Evolutionary conservation across 1,140 invertebrate genomes (phyloP).

Genomic region (Cotesia vestalis): DNA sequence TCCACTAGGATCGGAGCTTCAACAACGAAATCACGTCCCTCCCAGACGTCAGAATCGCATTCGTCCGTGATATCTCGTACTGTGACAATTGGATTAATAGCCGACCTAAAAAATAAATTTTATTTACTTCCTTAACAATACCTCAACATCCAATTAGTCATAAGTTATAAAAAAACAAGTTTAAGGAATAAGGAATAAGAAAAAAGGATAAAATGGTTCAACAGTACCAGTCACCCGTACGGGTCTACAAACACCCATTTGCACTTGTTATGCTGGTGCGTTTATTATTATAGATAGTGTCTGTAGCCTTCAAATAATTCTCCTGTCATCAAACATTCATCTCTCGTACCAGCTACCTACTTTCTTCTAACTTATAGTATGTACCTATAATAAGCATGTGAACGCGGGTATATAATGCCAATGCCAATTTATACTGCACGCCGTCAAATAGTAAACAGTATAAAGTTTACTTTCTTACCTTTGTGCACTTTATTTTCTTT

Average conservation of each 20-base stretch:
- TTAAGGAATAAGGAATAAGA: not conserved
- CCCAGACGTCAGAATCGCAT: no score
- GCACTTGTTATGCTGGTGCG: constrained; percentile 96
- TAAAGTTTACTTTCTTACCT: not conserved
- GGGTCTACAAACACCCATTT: constrained; percentile 97
- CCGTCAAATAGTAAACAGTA: not conserved
- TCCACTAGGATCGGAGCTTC: no score
- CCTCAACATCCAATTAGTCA: no score
- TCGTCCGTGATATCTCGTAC: no score
- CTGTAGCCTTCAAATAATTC: constrained; percentile 38
- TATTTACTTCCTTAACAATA: no score
- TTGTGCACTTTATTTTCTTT: not conserved
- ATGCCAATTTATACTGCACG: not conserved
- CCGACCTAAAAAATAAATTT: no score
- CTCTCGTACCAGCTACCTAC: constrained; percentile 11
- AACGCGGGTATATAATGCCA: constrained; percentile 8
- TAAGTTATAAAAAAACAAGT: not conserved
- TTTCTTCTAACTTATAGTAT: constrained; percentile 9
- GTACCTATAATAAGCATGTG: constrained; percentile 1
- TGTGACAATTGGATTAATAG: no score
- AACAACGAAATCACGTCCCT: no score
- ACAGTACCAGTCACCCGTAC: constrained; percentile 93
- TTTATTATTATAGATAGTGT: constrained; percentile 54
- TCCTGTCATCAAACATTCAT: constrained; percentile 30
- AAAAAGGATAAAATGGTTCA: constrained; percentile 82